Conservation (phyloP, 2,797 vertebrate species). For the Pachyuromys duprasi region DNA sequence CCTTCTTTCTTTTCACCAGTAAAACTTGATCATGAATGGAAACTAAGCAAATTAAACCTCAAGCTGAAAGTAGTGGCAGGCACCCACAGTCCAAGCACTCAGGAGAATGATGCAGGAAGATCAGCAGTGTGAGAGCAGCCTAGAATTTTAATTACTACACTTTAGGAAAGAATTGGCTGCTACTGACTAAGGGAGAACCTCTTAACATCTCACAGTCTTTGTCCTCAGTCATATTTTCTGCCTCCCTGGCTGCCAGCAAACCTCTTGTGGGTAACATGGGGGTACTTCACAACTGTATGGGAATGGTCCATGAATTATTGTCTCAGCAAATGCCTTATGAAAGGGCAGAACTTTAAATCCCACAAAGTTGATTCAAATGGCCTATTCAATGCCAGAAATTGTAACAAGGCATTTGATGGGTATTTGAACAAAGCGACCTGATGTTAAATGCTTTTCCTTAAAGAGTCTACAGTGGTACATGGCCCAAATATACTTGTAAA, state of each 20-base stretch:
- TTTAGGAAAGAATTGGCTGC: background rate
- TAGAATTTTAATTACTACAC: background rate
- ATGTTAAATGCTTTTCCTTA: background rate
- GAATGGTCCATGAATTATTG: background rate
- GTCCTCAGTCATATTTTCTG: background rate
- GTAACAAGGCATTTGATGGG: background rate
- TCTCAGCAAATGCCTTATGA: background rate
- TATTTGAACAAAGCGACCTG: background rate
- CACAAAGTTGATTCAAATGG: background rate
- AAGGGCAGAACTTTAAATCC: constrained; percentile 29
- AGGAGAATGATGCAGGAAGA: background rate
- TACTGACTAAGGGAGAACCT: background rate
- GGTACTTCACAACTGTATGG: background rate
- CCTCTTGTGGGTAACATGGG: background rate
- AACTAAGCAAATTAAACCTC: background rate
- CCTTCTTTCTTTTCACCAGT: background rate
- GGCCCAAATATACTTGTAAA: background rate
- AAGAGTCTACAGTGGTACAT: background rate
- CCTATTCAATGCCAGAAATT: background rate
- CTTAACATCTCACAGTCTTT: background rate
- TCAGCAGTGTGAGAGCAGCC: background rate
- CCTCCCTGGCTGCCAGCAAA: background rate
- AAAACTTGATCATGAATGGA: background rate
- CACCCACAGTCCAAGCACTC: background rate
- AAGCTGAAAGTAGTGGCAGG: background rate